Evolutionary conservation across 1,140 invertebrate species (phyloP), one percentile per base, ranked within the genome.

Genomic region (Caenorhabditis remanei): DNA sequence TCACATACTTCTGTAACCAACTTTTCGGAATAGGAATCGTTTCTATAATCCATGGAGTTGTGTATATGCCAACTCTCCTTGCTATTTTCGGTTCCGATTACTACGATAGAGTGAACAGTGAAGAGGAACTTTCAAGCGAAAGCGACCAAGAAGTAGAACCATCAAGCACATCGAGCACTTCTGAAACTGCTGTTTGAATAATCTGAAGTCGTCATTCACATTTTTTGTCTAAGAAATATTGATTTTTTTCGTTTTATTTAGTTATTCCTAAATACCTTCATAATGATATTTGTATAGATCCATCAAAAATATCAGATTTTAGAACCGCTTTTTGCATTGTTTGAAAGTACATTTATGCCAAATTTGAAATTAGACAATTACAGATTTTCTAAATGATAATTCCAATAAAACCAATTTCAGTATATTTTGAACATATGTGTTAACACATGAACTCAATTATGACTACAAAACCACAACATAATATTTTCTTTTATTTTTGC

Each of bases 11-110:
- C 55, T 61, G 32, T 46, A 58, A 43, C 16, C 53, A 84, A 43
- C 55, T 58, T 46, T 56, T 84, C 41, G 82, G 56, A 58, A 84
- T 56, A 58, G 53, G 32, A 21, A 4, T 56, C 16, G 53, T 84
- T 21, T 84, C 53, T 32, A 32, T 46, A 7, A 19, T 84, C 19
- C 56, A 58, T 58, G 56, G 82, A 43, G 82, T 84, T 43, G 55
- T 84, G 4, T 84, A 84, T 46, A 84, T 84, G 56, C 24, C 56
- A n/a, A 58, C 53, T 43, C 53, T 58, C 58, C 21, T 58, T 19
- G 82, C 56, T 6, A 43, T 79, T 24, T 79, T 79, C 14, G 71
- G 71, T 24, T n/a, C 71, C 0, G 71, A 79, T 53, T 79, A 21
- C 71, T 79, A 79, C 53, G 32, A 79, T 19, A 79, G 24, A 24